A percentile compares a stretch with the other conserved stretches of the same genome.
These are phyloP conservation scores for Drosophila suzukii DNA, from an alignment of 1,140 invertebrate species.

Conservation along the genomic window DNA sequence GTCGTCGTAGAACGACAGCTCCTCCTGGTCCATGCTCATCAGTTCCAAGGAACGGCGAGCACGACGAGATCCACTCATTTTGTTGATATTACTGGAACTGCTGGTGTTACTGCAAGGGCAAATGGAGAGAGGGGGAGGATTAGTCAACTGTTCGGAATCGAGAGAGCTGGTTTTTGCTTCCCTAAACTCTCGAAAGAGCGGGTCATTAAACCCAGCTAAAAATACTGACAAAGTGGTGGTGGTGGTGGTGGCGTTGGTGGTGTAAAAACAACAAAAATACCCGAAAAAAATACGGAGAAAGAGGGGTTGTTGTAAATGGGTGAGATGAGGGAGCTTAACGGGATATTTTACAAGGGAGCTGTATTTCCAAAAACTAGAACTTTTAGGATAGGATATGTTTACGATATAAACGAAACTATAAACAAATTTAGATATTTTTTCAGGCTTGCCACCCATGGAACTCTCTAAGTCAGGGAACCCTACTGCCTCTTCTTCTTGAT, in stretches of 20 bases:
- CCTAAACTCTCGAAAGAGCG: slow-evolving; percentile 44
- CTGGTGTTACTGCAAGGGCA: slow-evolving; percentile 36
- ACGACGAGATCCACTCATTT: slow-evolving; percentile 58
- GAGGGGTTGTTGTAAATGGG: slow-evolving; percentile 59
- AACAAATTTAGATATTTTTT: neutral
- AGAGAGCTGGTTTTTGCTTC: slow-evolving; percentile 42
- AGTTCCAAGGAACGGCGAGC: slow-evolving; percentile 61
- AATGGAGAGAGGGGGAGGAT: slow-evolving; percentile 42
- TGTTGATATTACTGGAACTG: slow-evolving; percentile 53
- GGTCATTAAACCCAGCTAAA: slow-evolving; percentile 82
- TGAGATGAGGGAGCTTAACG: slow-evolving; percentile 22
- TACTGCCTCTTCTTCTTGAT: neutral
- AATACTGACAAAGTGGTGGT: slow-evolving; percentile 59
- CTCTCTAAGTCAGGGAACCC: neutral
- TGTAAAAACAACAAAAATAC: slow-evolving; percentile 53
- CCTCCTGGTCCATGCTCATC: slow-evolving; percentile 69
- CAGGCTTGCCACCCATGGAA: neutral
- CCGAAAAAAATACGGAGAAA: neutral
- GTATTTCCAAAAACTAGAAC: neutral
- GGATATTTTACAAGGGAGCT: slow-evolving; percentile 34
- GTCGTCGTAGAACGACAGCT: slow-evolving; percentile 72
- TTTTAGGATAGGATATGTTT: neutral
- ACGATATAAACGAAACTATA: neutral
- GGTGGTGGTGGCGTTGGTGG: slow-evolving; percentile 59
- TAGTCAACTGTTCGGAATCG: slow-evolving; percentile 54